These are phyloP conservation scores for Atractosteus spatula DNA, from an alignment of 2,113 vertebrate species.

Conservation along the genomic window DNA sequence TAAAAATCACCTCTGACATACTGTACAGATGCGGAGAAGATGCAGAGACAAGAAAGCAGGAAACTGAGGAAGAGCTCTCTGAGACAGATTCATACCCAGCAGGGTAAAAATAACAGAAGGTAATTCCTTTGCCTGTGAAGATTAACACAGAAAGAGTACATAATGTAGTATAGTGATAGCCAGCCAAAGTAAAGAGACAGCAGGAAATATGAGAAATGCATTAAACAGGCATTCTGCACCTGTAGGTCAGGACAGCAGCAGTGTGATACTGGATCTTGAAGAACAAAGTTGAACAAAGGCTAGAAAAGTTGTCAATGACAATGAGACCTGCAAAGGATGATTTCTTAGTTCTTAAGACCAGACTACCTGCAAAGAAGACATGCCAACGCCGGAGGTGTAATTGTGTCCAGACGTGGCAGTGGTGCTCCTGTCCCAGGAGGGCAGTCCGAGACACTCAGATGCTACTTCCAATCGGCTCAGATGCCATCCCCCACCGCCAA, in stretches of 20 bases:
- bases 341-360: background rate
- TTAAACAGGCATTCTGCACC: slow-evolving; percentile 8
- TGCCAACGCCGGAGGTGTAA: background rate
- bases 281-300: background rate
- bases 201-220: background rate
- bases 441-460: slow-evolving; percentile 43
- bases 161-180: background rate
- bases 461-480: slow-evolving; percentile 74
- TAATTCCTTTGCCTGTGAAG: too few relatives aligned
- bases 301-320: background rate
- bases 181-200: slow-evolving; percentile 3
- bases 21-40: too few relatives aligned
- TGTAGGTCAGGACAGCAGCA: slow-evolving; percentile 1
- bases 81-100: too few relatives aligned
- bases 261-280: background rate
- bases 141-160: background rate
- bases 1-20: too few relatives aligned
- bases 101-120: too few relatives aligned
- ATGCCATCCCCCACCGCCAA: slow-evolving; percentile 68
- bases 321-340: background rate
- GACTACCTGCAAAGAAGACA: background rate
- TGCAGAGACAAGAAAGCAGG: too few relatives aligned
- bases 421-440: slow-evolving; percentile 5
- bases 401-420: background rate
- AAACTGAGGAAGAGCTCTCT: too few relatives aligned